phyloP scores from a whole-genome alignment of 2,113 vertebrate genomes.

The Setophaga kirtlandii region DNA sequence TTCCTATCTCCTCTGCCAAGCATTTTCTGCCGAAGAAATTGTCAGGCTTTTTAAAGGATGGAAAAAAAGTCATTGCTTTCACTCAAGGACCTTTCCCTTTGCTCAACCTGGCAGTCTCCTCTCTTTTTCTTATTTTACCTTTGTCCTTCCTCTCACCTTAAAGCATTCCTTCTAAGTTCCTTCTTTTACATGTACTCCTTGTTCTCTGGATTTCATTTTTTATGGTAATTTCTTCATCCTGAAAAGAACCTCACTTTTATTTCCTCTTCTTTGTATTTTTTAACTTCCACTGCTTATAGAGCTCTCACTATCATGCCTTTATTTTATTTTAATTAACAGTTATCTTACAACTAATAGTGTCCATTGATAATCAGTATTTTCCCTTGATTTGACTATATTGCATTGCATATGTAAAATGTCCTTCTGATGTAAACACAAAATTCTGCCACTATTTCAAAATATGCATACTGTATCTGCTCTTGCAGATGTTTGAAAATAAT shows the following conservation, averaged over 20 bases:
- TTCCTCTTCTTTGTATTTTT: background rate
- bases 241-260: background rate
- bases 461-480: background rate
- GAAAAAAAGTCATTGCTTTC: background rate
- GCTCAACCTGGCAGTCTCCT: background rate
- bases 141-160: slow-evolving; percentile 4
- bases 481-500: background rate
- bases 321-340: background rate
- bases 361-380: background rate
- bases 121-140: background rate
- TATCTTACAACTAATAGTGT: background rate
- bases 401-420: background rate
- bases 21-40: slow-evolving; percentile 22
- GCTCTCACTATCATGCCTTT: background rate
- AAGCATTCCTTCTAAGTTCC: background rate
- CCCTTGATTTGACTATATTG: background rate
- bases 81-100: background rate
- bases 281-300: background rate
- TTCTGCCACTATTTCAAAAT: background rate
- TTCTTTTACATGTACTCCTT: background rate
- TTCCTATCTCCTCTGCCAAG: background rate
- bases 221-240: background rate
- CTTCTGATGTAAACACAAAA: background rate
- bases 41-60: background rate
- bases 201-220: background rate